Base-by-base conservation (phyloP, 2,113 vertebrate genomes). In the Cheirogaleus medius region DNA sequence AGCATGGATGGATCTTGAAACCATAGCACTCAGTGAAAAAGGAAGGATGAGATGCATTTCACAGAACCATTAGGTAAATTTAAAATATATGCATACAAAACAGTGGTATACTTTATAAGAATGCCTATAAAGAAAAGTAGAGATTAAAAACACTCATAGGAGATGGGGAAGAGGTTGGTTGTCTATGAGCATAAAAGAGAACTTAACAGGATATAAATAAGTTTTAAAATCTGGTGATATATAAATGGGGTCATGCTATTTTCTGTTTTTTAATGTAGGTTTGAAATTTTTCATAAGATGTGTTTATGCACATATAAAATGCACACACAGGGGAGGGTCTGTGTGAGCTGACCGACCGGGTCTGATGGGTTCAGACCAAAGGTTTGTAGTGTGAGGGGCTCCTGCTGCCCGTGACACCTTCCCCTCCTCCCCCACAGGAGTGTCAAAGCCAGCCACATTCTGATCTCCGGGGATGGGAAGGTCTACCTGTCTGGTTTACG, bases 381-480 rank as follows among this genome's bases (percentile, higher is more conserved):
- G 39, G 29, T 58, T 15, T 88, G 47, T 52, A 78, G 32, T 8
- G 3, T 39, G 42, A 90, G 60, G 42, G 25, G 34, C 42, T 81
- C 56, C 58, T 54, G 29, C 39, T 58, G 17, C 66, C 52, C 0
- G 0, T 90, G 91, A 94, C 42, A 32, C 56, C 18, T 74, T 92
- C 9, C 44, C 73, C 5, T 1, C 5, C 3, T 2, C 25, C 21
- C n/a, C 1, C 34, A 14, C 56, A 99, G 99, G 99, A 99, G 99
- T 34, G 99, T 99, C 98, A 99, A 99, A 98, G 99, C 99, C 91
- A 99, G 99, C 98, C 99, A 99, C 29, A 99, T 99, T 96, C 98
- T 99, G 98, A 99, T 99, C 98, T 99, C 99, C 1, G 99, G 99
- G 0, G 99, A 99, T 0, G 99, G 99, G 21, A 99, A 99, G 98